Evolutionary conservation across 2,797 vertebrate genomes (phyloP).

Genomic region (Masticophis lateralis): DNA sequence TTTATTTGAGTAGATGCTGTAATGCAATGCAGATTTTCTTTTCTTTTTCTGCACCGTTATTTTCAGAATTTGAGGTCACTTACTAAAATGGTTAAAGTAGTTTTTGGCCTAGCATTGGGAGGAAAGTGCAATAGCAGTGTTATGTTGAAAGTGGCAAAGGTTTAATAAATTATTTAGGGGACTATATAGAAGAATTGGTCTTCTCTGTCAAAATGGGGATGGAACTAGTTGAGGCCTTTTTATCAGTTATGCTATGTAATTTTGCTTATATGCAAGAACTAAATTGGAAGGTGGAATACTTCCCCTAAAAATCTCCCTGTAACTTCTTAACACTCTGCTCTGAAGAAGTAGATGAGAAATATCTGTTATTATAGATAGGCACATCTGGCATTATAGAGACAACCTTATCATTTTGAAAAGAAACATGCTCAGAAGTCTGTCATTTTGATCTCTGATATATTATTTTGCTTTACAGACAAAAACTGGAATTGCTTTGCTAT

Average conservation of each 20-base stretch:
- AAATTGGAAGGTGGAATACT: neutral
- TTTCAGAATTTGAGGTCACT: neutral
- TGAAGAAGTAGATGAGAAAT: neutral
- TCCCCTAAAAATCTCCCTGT: neutral
- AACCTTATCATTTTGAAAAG: neutral
- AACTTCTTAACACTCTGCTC: neutral
- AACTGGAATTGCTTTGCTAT: constrained; percentile 85
- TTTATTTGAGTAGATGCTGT: neutral
- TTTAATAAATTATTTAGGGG: neutral
- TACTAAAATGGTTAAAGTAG: neutral
- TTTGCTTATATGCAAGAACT: neutral
- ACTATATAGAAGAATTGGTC: neutral
- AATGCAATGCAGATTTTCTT: neutral
- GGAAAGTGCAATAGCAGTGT: neutral
- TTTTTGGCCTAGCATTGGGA: neutral
- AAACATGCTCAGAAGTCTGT: neutral
- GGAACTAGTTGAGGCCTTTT: neutral
- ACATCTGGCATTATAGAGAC: neutral
- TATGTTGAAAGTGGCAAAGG: neutral
- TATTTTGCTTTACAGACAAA: constrained; percentile 79
- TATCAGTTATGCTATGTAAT: neutral
- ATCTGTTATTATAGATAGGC: neutral
- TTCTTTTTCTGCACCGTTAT: neutral
- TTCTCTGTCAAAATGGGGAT: neutral
- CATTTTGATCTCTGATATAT: constrained; percentile 15